Conservation (phyloP, 2,888 invertebrate species). For the Ecliptopera silaceata region DNA sequence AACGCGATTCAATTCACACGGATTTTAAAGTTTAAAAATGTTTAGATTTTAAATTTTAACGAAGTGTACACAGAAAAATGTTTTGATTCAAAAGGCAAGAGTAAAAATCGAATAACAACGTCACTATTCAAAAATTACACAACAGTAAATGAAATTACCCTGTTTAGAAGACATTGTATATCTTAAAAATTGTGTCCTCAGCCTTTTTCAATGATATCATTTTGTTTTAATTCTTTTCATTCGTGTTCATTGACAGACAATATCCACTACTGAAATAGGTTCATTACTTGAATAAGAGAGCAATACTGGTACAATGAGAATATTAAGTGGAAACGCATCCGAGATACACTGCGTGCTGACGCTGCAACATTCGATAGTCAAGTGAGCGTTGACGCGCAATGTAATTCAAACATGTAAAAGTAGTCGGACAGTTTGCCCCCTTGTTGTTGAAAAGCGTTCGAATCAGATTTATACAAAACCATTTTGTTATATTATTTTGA, state of each 20-base stretch:
- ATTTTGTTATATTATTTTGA: not conserved
- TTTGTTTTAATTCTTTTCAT: conserved; percentile 56
- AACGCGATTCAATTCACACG: conserved; percentile 38
- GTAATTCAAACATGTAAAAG: no score
- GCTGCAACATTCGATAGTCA: no score
- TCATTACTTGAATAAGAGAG: not conserved
- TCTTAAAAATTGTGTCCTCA: conserved; percentile 80
- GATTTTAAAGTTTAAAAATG: conserved; percentile 25
- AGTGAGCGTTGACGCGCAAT: no score
- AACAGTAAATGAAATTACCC: conserved; percentile 81
- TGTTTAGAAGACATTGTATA: conserved; percentile 82
- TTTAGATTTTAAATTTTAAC: conserved; percentile 22
- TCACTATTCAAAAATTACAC: conserved; percentile 66
- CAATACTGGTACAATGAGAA: no score
- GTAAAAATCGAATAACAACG: conserved; percentile 46
- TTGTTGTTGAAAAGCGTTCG: conserved; percentile 13
- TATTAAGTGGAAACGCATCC: no score
- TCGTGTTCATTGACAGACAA: conserved; percentile 56
- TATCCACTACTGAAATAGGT: conserved; percentile 21
- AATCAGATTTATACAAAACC: conserved; percentile 10
- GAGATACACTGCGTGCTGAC: no score
- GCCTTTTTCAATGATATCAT: conserved; percentile 80
- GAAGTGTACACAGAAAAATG: conserved; percentile 44
- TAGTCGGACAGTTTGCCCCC: no score
- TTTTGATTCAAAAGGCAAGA: conserved; percentile 52